These are phyloP conservation scores for Schrankia costaestrigalis DNA, from an alignment of 2,888 invertebrate species.

Conservation along the genomic window DNA sequence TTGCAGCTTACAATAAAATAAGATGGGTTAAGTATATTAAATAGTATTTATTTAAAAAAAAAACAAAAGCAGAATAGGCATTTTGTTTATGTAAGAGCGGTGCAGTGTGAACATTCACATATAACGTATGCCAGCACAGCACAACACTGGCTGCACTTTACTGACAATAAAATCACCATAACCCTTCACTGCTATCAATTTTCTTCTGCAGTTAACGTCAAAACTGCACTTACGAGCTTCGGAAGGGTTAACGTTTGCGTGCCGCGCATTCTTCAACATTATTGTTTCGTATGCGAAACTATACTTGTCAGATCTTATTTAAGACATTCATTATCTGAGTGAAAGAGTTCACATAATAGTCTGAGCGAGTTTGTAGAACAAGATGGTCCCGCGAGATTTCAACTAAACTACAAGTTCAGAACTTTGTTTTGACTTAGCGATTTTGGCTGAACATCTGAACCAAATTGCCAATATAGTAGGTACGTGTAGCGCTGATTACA, in stretches of 20 bases:
- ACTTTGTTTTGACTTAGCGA: conserved; percentile 11
- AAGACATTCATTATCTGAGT: too few species aligned
- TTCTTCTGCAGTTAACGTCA: conserved; percentile 57
- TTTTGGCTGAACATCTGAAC: conserved; percentile 3
- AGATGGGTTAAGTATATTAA: too few species aligned
- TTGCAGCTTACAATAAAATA: too few species aligned
- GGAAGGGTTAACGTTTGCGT: conserved; percentile 20
- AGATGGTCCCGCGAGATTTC: not conserved
- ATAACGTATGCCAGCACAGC: conserved; percentile 1
- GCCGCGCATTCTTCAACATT: conserved; percentile 13
- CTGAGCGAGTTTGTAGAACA: too few species aligned
- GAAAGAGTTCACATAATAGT: too few species aligned
- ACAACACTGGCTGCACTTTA: conserved; percentile 15
- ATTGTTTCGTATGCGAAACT: too few species aligned
- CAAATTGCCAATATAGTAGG: conserved; percentile 6
- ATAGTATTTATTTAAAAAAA: too few species aligned
- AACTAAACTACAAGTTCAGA: conserved; percentile 4
- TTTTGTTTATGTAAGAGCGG: too few species aligned
- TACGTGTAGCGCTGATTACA: conserved; percentile 7
- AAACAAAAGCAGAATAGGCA: too few species aligned
- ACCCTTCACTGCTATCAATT: conserved; percentile 54
- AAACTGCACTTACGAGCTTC: conserved; percentile 32
- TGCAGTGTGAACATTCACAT: conserved; percentile 5
- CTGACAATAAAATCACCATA: conserved; percentile 47
- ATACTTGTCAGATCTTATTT: too few species aligned